Conservation (phyloP, 92 coral and sea anemone genomes). For the Galaxea fascicularis region DNA sequence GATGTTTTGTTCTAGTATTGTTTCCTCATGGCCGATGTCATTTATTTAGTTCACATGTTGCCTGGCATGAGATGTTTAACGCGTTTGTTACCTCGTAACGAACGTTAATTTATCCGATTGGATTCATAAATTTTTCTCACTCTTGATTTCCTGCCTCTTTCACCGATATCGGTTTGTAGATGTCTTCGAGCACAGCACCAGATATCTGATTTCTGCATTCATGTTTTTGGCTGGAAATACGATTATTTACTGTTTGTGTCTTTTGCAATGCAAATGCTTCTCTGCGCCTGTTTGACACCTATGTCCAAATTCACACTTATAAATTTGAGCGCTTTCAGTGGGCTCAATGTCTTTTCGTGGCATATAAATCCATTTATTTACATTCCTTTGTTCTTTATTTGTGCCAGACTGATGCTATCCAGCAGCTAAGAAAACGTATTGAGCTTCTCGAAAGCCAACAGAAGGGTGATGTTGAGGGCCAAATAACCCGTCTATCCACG, state of each 20-base stretch:
- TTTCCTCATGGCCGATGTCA: background rate
- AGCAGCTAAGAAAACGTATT: background rate
- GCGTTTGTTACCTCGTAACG: too few relatives aligned
- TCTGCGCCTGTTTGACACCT: background rate
- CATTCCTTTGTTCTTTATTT: background rate
- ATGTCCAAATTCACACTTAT: background rate
- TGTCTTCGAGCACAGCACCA: too few relatives aligned
- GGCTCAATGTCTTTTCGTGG: too few relatives aligned
- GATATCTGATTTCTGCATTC: too few relatives aligned
- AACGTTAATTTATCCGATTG: too few relatives aligned
- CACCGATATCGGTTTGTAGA: too few relatives aligned
- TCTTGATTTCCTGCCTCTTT: too few relatives aligned
- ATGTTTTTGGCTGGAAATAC: too few relatives aligned
- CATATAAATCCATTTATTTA: background rate
- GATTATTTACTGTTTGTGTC: too few relatives aligned
- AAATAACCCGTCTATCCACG: background rate
- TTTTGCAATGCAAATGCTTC: background rate
- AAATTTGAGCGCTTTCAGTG: background rate
- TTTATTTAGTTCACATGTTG: too few relatives aligned
- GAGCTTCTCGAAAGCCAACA: background rate
- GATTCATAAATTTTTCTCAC: too few relatives aligned
- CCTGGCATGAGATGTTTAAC: too few relatives aligned
- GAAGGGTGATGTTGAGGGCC: background rate
- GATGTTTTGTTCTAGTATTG: background rate
- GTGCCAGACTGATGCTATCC: background rate